Conservation (phyloP, 2,113 vertebrate species). For the Felis catus region DNA sequence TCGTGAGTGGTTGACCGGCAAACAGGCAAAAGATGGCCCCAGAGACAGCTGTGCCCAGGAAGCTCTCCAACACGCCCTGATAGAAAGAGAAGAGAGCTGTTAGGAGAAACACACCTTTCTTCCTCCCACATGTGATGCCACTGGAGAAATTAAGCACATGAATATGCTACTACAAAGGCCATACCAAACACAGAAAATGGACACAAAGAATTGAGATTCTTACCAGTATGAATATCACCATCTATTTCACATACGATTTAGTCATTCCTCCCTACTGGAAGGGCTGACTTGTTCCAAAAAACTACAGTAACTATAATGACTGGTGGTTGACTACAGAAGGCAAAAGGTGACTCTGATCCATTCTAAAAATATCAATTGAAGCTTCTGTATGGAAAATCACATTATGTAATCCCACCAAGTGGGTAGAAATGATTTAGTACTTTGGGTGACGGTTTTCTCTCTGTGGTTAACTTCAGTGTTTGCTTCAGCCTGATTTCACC, state of each 20-base stretch:
- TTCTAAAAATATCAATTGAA: neutral
- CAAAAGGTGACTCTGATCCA: neutral
- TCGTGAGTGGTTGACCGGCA: slow-evolving; percentile 95
- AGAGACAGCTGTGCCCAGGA: slow-evolving; percentile 94
- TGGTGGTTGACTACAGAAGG: neutral
- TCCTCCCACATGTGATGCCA: neutral
- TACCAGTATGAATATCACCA: no score
- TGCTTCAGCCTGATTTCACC: neutral
- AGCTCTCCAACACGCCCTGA: slow-evolving; percentile 98
- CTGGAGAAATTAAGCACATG: neutral
- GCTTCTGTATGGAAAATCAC: neutral
- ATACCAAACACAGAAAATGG: neutral
- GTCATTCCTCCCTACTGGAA: neutral
- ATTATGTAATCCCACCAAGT: neutral
- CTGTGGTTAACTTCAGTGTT: neutral
- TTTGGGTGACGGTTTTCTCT: neutral
- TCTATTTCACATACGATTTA: neutral
- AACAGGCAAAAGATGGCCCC: slow-evolving; percentile 96
- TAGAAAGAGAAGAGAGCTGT: slow-evolving; percentile 31
- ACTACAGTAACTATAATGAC: neutral
- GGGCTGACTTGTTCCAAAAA: neutral
- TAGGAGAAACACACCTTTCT: neutral
- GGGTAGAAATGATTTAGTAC: neutral
- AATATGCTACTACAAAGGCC: neutral
- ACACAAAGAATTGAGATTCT: neutral